Conservation (phyloP, 2,888 invertebrate genomes). For the Drosophila anomalata region DNA sequence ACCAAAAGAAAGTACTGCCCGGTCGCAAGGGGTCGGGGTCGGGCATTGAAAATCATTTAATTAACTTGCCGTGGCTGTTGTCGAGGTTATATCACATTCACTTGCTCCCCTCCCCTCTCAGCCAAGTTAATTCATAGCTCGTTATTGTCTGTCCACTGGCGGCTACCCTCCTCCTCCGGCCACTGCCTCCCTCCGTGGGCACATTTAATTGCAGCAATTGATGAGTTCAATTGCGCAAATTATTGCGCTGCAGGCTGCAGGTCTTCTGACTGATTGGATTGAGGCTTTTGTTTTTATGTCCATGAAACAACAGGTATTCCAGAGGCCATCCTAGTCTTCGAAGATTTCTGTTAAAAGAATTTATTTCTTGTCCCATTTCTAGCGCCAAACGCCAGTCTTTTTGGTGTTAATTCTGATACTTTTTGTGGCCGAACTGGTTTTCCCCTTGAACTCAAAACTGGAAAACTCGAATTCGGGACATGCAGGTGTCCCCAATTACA, state of each 20-base stretch:
- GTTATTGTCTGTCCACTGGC: constrained; percentile 31
- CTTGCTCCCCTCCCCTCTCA: constrained; percentile 35
- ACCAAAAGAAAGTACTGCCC: constrained; percentile 57
- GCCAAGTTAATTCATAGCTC: constrained; percentile 67
- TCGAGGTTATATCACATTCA: constrained; percentile 62
- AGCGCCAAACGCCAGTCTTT: background rate
- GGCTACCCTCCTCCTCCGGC: background rate
- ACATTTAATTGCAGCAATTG: constrained; percentile 79
- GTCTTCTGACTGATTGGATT: constrained; percentile 10
- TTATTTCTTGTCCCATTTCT: constrained; percentile 24
- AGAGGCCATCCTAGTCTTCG: too few species aligned
- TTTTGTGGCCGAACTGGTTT: constrained; percentile 60
- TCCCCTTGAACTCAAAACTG: constrained; percentile 36
- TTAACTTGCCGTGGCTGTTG: constrained; percentile 52
- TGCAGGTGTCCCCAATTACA: constrained; percentile 79
- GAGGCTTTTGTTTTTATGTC: constrained; percentile 26
- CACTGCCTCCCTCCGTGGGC: constrained; percentile 46
- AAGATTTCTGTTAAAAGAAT: background rate
- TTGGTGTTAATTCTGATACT: constrained; percentile 14
- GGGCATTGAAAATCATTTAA: constrained; percentile 77
- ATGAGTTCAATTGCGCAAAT: constrained; percentile 79
- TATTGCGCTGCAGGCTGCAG: constrained; percentile 46
- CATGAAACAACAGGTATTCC: constrained; percentile 17
- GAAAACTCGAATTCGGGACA: constrained; percentile 70
- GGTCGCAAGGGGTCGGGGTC: constrained; percentile 31